A percentile compares a stretch with the other conserved stretches of the same genome.
phyloP scores from a whole-genome alignment of 1,140 invertebrate genomes.

The Coptotermes formosanus region DNA sequence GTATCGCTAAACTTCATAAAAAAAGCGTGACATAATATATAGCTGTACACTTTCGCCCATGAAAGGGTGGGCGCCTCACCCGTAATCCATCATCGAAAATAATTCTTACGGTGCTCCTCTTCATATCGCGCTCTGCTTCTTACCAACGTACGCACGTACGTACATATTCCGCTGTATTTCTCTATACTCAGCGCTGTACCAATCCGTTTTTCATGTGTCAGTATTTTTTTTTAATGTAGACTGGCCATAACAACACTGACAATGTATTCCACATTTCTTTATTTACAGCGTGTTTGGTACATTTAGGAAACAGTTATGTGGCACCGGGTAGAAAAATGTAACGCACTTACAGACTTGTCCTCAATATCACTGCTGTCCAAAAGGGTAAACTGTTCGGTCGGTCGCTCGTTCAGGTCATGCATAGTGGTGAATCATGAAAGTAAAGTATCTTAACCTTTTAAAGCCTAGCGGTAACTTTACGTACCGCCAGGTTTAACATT shows the following conservation, averaged over 20 bases:
- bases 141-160: neutral
- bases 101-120: neutral
- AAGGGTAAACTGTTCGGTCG: too few species aligned
- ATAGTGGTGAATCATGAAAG: too few species aligned
- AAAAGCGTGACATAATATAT: slow-evolving; percentile 8
- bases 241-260: neutral
- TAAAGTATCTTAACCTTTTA: too few species aligned
- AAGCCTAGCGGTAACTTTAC: too few species aligned
- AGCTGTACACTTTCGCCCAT: neutral
- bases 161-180: neutral
- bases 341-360: too few species aligned
- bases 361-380: too few species aligned
- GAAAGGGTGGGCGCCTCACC: neutral
- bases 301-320: too few species aligned
- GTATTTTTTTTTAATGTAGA: neutral
- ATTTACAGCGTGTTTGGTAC: too few species aligned
- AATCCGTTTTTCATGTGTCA: neutral
- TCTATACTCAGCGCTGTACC: neutral
- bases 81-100: neutral
- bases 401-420: too few species aligned
- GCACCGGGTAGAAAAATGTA: too few species aligned
- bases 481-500: too few species aligned
- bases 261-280: neutral
- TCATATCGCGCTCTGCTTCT: neutral
- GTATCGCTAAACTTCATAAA: slow-evolving; percentile 12